Evolutionary conservation across 2,888 invertebrate species (phyloP).

Genomic region (Meandrusa payeni): DNA sequence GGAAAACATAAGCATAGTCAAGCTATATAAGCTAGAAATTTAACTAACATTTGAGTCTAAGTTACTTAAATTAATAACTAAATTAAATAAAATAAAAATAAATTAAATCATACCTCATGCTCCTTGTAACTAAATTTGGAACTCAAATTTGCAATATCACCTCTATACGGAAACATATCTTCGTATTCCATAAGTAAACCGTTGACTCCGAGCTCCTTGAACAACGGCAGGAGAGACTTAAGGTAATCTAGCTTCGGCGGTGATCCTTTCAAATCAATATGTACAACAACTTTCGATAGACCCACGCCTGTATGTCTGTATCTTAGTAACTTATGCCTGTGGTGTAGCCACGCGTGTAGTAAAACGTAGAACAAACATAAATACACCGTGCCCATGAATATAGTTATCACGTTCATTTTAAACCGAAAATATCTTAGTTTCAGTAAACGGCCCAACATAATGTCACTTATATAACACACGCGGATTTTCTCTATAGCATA

Average conservation of each 20-base stretch:
- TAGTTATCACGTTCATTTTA: conserved; percentile 12
- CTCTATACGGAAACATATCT: conserved; percentile 91
- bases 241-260: conserved; percentile 86
- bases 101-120: conserved; percentile 43
- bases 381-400: conserved; percentile 17
- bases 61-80: too few relatives aligned
- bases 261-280: conserved; percentile 92
- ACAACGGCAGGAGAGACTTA: conserved; percentile 80
- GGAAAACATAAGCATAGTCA: too few relatives aligned
- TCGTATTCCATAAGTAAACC: conserved; percentile 92
- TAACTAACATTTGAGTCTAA: too few relatives aligned
- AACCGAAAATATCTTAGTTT: conserved; percentile 1
- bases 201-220: conserved; percentile 85
- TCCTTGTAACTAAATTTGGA: conserved; percentile 83
- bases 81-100: too few relatives aligned
- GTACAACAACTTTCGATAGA: conserved; percentile 84
- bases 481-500: neutral
- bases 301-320: conserved; percentile 5
- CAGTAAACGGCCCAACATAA: neutral
- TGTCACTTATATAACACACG: neutral
- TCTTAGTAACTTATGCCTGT: conserved; percentile 3
- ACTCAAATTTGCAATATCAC: conserved; percentile 78
- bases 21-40: too few relatives aligned
- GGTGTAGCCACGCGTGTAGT: conserved; percentile 17
- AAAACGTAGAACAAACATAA: conserved; percentile 15